Conservation (phyloP, 2,113 vertebrate genomes). For the Cavia aperea region DNA sequence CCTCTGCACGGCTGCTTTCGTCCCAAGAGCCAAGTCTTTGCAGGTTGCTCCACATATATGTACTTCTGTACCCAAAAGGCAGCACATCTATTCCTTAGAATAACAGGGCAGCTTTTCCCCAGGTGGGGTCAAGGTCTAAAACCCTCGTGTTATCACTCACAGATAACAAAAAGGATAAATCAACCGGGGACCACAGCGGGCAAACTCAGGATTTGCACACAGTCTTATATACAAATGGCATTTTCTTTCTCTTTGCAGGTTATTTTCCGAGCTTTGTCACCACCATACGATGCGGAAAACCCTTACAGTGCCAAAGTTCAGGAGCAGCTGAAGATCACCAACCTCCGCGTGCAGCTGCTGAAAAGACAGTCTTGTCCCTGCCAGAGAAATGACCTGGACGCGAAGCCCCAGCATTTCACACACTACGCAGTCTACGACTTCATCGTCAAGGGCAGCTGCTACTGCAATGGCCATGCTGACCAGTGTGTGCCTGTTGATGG, state of each 20-base stretch:
- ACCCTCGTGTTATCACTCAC: not conserved
- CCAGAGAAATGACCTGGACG: conserved; percentile 63
- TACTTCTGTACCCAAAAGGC: not conserved
- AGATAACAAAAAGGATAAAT: conserved; percentile 30
- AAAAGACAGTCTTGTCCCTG: conserved; percentile 88
- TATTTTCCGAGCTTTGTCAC: conserved; percentile 89
- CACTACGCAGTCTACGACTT: conserved; percentile 94
- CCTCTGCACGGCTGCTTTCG: not conserved
- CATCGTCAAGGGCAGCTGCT: conserved; percentile 96
- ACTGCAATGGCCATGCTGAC: conserved; percentile 94
- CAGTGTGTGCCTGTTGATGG: conserved; percentile 83
- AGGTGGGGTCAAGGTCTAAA: conserved; percentile 3
- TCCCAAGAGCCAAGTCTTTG: not conserved
- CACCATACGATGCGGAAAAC: conserved; percentile 80
- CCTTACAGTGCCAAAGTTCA: conserved; percentile 87
- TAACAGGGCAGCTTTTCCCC: not conserved
- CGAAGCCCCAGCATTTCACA: conserved; percentile 64
- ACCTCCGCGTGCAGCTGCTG: conserved; percentile 86
- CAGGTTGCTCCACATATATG: not conserved
- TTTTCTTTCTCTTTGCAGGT: conserved; percentile 79
- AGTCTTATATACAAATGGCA: not conserved
- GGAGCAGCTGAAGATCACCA: conserved; percentile 89
- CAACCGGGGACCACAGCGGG: not conserved
- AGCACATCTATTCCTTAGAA: not conserved
- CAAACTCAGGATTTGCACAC: not conserved